These are phyloP conservation scores for Trichogramma dendrolimi DNA, from an alignment of 2,888 invertebrate genomes.

Conservation along the genomic window DNA sequence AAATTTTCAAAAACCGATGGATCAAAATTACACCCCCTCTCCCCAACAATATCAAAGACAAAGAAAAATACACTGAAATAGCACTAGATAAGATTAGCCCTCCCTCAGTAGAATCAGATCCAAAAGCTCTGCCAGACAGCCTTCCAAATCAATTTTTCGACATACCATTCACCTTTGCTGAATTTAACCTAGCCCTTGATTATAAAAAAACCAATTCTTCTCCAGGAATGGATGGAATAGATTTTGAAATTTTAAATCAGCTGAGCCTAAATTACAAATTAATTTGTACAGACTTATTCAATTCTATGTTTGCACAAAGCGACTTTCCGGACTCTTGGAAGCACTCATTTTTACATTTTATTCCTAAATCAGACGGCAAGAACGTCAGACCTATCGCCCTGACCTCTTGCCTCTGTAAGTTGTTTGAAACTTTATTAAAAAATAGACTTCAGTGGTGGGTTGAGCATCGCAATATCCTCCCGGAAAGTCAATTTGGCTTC, in stretches of 20 bases:
- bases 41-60: not conserved
- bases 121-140: not conserved
- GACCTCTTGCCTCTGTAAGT: constrained; percentile 1
- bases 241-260: not conserved
- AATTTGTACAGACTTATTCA: constrained; percentile 8
- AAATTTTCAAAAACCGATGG: too few relatives aligned
- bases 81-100: constrained; percentile 3
- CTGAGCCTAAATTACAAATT: constrained; percentile 7
- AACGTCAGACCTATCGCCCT: too few relatives aligned
- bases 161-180: constrained; percentile 6
- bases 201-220: constrained; percentile 5
- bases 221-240: constrained; percentile 18
- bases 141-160: not conserved
- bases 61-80: not conserved
- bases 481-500: too few relatives aligned
- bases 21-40: too few relatives aligned
- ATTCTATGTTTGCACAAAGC: constrained; percentile 1
- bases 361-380: too few relatives aligned
- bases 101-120: constrained; percentile 1
- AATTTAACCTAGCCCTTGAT: constrained; percentile 13
- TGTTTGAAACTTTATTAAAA: too few relatives aligned
- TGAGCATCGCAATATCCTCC: too few relatives aligned
- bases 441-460: too few relatives aligned
- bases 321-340: too few relatives aligned
- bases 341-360: too few relatives aligned